Evolutionary conservation across 2,797 vertebrate species (phyloP).

Genomic region (Tadarida brasiliensis): DNA sequence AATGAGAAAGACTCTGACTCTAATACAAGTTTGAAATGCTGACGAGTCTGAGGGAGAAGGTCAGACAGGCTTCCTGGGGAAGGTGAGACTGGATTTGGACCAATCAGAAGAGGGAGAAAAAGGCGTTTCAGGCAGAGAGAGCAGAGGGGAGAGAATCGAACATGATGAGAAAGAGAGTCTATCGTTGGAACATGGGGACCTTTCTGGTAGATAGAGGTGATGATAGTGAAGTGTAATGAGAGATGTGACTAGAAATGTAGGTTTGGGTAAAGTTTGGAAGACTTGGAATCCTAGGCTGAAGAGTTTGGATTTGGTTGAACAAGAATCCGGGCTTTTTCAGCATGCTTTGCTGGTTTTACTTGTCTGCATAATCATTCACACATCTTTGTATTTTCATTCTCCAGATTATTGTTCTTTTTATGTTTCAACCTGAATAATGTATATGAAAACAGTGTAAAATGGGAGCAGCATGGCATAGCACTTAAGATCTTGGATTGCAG

Average conservation of each 20-base stretch:
- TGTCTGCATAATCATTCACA: neutral
- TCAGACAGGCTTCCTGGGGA: neutral
- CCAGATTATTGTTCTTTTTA: neutral
- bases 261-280: neutral
- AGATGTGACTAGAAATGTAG: neutral
- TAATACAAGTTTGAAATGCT: neutral
- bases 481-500: neutral
- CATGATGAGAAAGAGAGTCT: neutral
- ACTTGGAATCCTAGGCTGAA: neutral
- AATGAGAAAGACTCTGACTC: neutral
- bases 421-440: neutral
- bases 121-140: neutral
- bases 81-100: neutral
- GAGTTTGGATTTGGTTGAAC: neutral
- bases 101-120: neutral
- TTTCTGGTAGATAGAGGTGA: neutral
- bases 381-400: neutral
- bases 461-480: neutral
- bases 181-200: neutral
- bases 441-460: neutral
- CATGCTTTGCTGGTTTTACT: neutral
- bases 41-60: neutral
- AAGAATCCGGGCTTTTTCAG: neutral
- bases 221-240: neutral
- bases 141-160: neutral